These are phyloP conservation scores for Crotalus viridis DNA, from an alignment of 2,113 vertebrate species.

Conservation along the genomic window DNA sequence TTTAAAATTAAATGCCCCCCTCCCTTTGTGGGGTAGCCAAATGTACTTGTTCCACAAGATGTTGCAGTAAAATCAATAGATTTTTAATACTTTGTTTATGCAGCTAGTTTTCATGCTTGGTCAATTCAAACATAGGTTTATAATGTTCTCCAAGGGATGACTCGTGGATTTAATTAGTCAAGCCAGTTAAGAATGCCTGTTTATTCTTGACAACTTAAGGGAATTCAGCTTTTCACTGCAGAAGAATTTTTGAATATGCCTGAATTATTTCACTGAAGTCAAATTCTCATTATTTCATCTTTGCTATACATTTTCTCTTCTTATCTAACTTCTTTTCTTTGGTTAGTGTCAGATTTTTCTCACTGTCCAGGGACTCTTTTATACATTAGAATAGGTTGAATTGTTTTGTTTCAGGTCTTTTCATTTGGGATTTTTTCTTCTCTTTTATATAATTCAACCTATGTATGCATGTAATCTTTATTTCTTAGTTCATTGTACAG, in stretches of 20 bases:
- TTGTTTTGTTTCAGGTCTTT: neutral
- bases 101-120: neutral
- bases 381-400: neutral
- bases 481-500: neutral
- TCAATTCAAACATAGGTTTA: neutral
- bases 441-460: neutral
- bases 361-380: neutral
- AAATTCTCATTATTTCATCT: neutral
- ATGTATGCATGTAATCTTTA: conserved; percentile 24
- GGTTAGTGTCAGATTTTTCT: neutral
- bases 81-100: conserved; percentile 2
- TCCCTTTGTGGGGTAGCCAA: neutral
- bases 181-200: neutral
- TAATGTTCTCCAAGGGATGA: neutral
- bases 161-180: neutral
- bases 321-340: neutral
- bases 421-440: neutral
- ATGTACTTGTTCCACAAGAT: conserved; percentile 29
- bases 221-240: neutral
- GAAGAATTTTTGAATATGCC: neutral
- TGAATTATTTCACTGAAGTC: conserved; percentile 5
- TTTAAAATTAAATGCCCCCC: neutral
- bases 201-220: neutral
- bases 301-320: neutral
- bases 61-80: conserved; percentile 19